phyloP scores from a whole-genome alignment of 2,797 vertebrate species.

The Pantherophis alleghaniensis region DNA sequence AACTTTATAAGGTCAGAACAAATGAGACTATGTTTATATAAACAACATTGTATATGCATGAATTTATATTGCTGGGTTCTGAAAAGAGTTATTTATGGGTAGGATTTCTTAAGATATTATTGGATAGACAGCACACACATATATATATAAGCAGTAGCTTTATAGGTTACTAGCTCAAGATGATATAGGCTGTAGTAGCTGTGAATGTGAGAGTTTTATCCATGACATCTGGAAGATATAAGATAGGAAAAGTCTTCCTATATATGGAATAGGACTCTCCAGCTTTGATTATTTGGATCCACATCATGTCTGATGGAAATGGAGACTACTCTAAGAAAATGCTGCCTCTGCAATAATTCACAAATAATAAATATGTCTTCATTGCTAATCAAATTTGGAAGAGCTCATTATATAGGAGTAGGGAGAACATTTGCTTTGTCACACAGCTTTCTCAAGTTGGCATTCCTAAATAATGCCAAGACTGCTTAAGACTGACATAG shows the following conservation, averaged over 20 bases:
- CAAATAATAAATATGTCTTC: not conserved
- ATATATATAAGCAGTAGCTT: not conserved
- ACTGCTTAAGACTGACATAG: conserved; percentile 12
- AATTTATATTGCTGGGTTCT: not conserved
- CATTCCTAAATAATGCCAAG: not conserved
- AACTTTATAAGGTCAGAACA: not conserved
- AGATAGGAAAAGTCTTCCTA: not conserved
- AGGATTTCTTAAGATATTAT: not conserved
- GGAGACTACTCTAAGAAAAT: not conserved
- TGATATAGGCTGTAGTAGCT: not conserved
- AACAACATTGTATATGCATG: not conserved
- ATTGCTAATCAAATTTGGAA: conserved; percentile 23
- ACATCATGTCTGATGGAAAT: not conserved
- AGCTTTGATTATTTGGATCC: not conserved
- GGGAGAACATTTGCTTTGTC: conserved; percentile 29
- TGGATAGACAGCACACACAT: not conserved
- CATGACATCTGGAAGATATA: not conserved
- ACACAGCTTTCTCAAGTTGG: conserved; percentile 14
- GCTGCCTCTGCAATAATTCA: not conserved
- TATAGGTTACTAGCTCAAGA: not conserved
- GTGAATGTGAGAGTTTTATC: not conserved
- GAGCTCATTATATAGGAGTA: conserved; percentile 39
- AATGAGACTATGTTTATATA: not conserved
- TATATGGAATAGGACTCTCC: not conserved
- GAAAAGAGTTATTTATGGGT: not conserved